Evolutionary conservation across 2,113 vertebrate genomes (phyloP).

Genomic region (Notiomystis cincta): DNA sequence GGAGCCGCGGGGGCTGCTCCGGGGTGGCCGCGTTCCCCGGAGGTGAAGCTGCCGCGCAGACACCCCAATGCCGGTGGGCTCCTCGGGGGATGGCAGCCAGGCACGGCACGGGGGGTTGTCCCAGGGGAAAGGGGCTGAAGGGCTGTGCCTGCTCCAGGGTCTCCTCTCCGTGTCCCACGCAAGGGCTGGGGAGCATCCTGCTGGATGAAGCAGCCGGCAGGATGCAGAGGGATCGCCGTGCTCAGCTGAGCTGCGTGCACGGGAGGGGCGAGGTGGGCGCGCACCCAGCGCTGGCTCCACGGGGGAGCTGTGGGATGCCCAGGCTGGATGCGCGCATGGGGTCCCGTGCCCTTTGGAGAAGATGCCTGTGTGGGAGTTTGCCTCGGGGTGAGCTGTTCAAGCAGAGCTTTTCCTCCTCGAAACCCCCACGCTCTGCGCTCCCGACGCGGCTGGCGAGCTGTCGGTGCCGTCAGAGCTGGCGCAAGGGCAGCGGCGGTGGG

Average conservation of each 20-base stretch:
- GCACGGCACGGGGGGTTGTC: neutral
- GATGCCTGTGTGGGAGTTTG: neutral
- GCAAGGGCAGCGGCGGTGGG: accelerated
- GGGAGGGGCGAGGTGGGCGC: neutral
- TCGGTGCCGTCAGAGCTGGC: accelerated
- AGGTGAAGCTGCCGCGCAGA: neutral
- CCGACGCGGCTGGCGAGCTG: accelerated
- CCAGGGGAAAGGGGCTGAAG: neutral
- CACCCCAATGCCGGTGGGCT: neutral
- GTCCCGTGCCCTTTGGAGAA: neutral
- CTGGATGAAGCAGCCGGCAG: neutral
- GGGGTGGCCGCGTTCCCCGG: neutral
- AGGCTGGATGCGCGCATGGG: neutral
- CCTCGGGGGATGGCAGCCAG: neutral
- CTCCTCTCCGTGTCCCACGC: neutral
- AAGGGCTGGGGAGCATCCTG: neutral
- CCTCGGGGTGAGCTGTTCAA: neutral
- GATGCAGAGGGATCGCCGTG: neutral
- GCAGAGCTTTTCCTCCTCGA: neutral
- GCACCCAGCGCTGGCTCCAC: neutral
- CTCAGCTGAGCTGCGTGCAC: neutral
- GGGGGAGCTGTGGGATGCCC: neutral
- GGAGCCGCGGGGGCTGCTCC: neutral
- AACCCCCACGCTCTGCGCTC: neutral
- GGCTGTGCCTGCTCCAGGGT: neutral